These are phyloP conservation scores for Gobionotothen gibberifrons DNA, from an alignment of 2,797 vertebrate genomes.

Conservation along the genomic window DNA sequence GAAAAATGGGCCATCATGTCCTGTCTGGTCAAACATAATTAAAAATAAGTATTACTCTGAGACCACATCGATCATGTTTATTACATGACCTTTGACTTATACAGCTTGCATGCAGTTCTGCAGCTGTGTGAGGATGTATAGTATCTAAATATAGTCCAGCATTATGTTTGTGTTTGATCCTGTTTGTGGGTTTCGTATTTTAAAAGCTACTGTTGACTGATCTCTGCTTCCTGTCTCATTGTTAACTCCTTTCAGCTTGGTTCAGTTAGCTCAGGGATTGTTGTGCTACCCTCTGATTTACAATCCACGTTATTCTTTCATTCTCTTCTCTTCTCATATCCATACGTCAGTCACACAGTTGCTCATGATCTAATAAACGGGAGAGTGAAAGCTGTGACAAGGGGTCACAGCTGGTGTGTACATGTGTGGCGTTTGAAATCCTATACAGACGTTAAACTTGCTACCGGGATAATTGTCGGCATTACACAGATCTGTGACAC, in stretches of 20 bases:
- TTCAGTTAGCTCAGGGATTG: not conserved
- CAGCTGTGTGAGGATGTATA: slow-evolving; percentile 10
- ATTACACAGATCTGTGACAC: slow-evolving; percentile 50
- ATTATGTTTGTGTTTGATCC: slow-evolving; percentile 39
- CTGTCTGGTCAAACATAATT: not conserved
- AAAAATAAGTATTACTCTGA: not conserved
- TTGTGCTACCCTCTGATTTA: not conserved
- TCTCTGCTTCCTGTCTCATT: slow-evolving; percentile 14
- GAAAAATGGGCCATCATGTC: slow-evolving; percentile 18
- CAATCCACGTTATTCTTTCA: slow-evolving; percentile 6
- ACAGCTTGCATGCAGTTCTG: slow-evolving; percentile 14
- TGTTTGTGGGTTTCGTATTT: slow-evolving; percentile 14
- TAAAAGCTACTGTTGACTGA: slow-evolving; percentile 3
- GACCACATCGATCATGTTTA: slow-evolving; percentile 6
- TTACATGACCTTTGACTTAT: slow-evolving; percentile 36
- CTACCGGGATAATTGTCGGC: slow-evolving; percentile 41
- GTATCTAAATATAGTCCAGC: slow-evolving; percentile 44
- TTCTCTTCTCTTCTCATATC: slow-evolving; percentile 8
- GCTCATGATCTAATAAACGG: slow-evolving; percentile 68
- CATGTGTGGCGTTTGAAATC: slow-evolving; percentile 42
- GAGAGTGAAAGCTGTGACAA: slow-evolving; percentile 68
- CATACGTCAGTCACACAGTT: slow-evolving; percentile 62
- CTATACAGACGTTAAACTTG: slow-evolving; percentile 41
- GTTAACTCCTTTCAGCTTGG: not conserved
- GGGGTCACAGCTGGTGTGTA: slow-evolving; percentile 71